Percentiles rank a stretch among this genome's conserved stretches.
Conservation (phyloP, 2,113 vertebrate genomes). For the Pterocles gutturalis region DNA sequence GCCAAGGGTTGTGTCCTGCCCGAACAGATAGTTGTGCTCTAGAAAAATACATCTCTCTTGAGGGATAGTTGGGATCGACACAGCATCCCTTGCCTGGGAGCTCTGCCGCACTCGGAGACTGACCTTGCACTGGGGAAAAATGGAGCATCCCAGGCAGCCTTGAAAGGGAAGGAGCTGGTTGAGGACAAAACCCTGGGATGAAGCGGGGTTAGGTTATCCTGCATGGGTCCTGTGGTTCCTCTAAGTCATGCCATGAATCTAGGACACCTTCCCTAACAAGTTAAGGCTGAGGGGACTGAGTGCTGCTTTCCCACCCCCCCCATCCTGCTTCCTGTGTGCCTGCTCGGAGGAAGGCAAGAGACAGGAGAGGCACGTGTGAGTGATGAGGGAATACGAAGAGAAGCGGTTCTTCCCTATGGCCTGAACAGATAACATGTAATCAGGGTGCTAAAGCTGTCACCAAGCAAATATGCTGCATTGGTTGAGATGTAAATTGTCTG, state of each 20-base stretch:
- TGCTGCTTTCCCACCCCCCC: rapidly evolving
- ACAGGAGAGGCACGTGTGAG: background rate
- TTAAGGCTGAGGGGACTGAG: background rate
- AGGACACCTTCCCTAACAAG: background rate
- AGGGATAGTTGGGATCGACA: background rate
- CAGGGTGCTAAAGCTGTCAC: constrained; percentile 19
- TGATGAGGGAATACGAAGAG: background rate
- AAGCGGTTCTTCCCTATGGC: background rate
- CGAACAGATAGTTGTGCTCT: background rate
- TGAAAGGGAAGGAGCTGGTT: background rate
- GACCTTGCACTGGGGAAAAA: background rate
- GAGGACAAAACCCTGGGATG: background rate
- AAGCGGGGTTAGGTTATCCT: background rate
- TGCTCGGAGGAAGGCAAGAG: background rate
- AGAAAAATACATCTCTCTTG: background rate
- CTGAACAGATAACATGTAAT: background rate
- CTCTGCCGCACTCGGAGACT: background rate
- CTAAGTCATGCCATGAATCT: background rate
- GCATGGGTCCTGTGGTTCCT: background rate
- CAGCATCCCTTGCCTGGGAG: background rate
- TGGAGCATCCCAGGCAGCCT: background rate
- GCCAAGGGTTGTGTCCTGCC: background rate
- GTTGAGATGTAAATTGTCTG: constrained; percentile 9
- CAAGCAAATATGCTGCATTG: background rate
- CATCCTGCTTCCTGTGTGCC: background rate